A percentile compares a stretch with the other conserved stretches of the same genome.
These are phyloP conservation scores for Cheirogaleus major DNA, from an alignment of 2,797 vertebrate species.

Conservation along the genomic window DNA sequence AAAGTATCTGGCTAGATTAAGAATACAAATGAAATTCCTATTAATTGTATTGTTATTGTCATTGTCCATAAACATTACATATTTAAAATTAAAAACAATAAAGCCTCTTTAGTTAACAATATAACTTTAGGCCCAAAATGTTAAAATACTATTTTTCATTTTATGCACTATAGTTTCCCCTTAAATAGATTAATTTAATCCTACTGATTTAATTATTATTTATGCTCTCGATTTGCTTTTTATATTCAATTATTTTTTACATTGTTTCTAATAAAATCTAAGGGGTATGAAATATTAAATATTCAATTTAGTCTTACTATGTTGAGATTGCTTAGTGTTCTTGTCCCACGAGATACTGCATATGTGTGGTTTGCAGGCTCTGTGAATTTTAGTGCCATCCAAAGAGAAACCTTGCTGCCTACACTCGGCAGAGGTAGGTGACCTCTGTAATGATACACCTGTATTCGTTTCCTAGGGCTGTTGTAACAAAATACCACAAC, in stretches of 20 bases:
- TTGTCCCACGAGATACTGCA: fast-evolving
- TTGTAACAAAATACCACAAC: background rate
- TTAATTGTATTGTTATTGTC: background rate
- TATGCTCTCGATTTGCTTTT: background rate
- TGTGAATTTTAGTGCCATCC: background rate
- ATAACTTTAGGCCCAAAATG: background rate
- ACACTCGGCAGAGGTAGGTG: background rate
- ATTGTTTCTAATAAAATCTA: background rate
- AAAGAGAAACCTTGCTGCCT: background rate
- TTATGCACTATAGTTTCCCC: background rate
- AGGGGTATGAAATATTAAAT: background rate
- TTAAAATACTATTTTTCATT: background rate
- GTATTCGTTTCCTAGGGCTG: background rate
- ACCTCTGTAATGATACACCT: fast-evolving
- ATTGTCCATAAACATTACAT: background rate
- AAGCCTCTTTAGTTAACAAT: background rate
- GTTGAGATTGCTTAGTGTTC: background rate
- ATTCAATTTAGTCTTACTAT: background rate
- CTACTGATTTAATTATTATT: background rate
- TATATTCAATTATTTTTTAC: background rate
- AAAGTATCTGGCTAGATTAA: background rate
- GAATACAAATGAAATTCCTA: background rate
- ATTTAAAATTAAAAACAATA: background rate
- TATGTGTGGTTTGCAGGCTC: background rate
- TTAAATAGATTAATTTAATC: background rate